These are phyloP conservation scores for Pammene fasciana DNA, from an alignment of 2,888 invertebrate genomes.

Conservation along the genomic window DNA sequence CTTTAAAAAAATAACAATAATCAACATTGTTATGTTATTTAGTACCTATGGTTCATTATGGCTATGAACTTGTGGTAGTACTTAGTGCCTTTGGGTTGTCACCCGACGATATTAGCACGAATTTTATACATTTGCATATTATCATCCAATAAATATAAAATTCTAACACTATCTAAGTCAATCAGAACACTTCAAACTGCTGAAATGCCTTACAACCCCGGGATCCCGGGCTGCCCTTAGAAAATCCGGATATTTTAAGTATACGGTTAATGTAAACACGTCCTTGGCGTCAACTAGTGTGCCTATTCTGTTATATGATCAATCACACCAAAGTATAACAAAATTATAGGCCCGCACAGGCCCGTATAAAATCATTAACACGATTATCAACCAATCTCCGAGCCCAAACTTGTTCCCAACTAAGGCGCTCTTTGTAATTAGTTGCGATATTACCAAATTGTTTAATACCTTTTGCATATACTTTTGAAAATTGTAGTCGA, in stretches of 20 bases:
- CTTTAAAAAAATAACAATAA: no score
- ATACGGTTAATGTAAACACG: not conserved
- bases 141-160: no score
- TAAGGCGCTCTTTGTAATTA: slow-evolving; percentile 28
- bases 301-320: not conserved
- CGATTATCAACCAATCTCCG: slow-evolving; percentile 52
- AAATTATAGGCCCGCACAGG: slow-evolving; percentile 47
- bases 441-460: slow-evolving; percentile 31
- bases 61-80: no score
- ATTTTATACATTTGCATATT: no score
- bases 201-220: no score
- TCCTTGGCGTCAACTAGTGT: not conserved
- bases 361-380: slow-evolving; percentile 48
- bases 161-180: no score
- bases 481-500: not conserved
- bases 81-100: no score
- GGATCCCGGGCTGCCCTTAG: no score
- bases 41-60: no score
- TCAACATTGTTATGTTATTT: no score
- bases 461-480: slow-evolving; percentile 32
- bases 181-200: no score
- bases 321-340: slow-evolving; percentile 45
- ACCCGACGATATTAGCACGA: no score
- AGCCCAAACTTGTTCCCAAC: slow-evolving; percentile 47
- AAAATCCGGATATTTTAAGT: not conserved